Conservation (phyloP, 2,888 invertebrate species). For the Schizotus pectinicornis region DNA sequence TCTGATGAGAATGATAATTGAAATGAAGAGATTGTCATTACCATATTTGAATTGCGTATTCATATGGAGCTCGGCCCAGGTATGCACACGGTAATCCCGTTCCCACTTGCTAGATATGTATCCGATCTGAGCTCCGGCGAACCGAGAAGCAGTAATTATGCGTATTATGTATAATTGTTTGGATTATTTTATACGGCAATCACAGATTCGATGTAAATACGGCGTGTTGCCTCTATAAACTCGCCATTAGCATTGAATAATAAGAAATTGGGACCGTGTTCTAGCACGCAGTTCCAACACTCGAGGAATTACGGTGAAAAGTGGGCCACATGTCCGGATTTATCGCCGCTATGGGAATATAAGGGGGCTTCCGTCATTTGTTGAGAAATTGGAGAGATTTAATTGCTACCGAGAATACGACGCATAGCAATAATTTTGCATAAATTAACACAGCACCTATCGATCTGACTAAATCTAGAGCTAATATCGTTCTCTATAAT, state of each 20-base stretch:
- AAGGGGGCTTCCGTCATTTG: conserved; percentile 39
- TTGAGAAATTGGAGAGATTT: conserved; percentile 36
- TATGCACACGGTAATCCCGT: conserved; percentile 43
- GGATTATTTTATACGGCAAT: conserved; percentile 40
- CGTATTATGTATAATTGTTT: conserved; percentile 54
- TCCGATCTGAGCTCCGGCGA: conserved; percentile 42
- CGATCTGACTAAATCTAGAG: too few relatives aligned
- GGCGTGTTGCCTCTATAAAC: conserved; percentile 38
- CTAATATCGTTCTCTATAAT: too few relatives aligned
- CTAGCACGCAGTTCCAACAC: conserved; percentile 43
- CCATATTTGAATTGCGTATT: conserved; percentile 34
- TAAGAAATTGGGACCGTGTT: conserved; percentile 45
- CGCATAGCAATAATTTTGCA: too few relatives aligned
- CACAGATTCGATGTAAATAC: conserved; percentile 32
- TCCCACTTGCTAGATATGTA: conserved; percentile 47
- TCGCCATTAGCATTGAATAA: conserved; percentile 50
- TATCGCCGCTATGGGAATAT: conserved; percentile 41
- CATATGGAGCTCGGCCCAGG: conserved; percentile 33
- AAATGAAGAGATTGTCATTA: conserved; percentile 33
- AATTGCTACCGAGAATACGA: too few relatives aligned
- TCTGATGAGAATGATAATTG: conserved; percentile 30
- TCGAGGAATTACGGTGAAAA: conserved; percentile 41
- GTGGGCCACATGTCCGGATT: conserved; percentile 38
- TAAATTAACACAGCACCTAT: too few relatives aligned
- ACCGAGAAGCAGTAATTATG: conserved; percentile 51